These are phyloP conservation scores for Cheumatopsyche charites DNA, from an alignment of 1,140 invertebrate species.

Conservation along the genomic window DNA sequence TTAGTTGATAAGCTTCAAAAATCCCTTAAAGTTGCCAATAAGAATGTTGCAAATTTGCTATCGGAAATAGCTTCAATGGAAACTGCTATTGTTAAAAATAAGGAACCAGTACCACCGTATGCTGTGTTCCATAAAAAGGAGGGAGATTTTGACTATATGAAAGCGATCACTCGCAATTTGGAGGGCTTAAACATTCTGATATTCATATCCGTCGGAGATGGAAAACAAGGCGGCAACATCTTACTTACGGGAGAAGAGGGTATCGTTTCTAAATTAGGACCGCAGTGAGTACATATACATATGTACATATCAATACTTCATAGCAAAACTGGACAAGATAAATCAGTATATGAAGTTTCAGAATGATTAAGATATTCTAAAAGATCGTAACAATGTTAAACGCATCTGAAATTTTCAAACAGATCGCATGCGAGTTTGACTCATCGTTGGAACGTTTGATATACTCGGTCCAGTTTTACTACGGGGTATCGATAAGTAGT, in stretches of 20 bases:
- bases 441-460: no score
- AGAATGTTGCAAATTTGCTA: constrained; percentile 68
- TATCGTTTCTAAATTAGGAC: constrained; percentile 26
- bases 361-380: no score
- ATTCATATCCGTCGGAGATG: constrained; percentile 72
- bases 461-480: no score
- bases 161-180: constrained; percentile 67
- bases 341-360: no score
- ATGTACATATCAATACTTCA: not conserved
- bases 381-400: no score
- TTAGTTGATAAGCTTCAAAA: constrained; percentile 75
- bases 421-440: no score
- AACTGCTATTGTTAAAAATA: constrained; percentile 65
- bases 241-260: constrained; percentile 27
- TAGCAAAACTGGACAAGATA: not conserved
- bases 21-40: constrained; percentile 67
- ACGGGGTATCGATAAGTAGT: no score
- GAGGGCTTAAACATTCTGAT: constrained; percentile 64
- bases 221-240: constrained; percentile 38
- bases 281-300: constrained; percentile 34
- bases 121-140: constrained; percentile 71
- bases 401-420: no score
- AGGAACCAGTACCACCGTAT: constrained; percentile 62
- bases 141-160: constrained; percentile 75
- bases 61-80: constrained; percentile 71